Evolutionary conservation across 2,113 vertebrate species (phyloP).

Genomic region (Oncorhynchus kisutch): DNA sequence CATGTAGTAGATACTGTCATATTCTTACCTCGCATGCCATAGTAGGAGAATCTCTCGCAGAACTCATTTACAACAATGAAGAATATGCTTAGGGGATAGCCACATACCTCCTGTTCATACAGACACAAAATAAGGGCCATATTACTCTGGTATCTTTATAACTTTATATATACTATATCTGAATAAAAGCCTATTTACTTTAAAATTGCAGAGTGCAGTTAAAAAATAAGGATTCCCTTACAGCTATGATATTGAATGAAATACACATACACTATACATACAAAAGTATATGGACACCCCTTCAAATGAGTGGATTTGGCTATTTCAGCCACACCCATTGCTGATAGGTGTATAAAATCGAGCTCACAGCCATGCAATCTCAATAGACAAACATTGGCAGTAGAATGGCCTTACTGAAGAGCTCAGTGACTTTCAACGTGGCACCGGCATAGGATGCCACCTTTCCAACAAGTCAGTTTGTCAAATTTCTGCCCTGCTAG

Average conservation of each 20-base stretch:
- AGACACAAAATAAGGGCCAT: background rate
- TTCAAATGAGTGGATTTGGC: too few relatives aligned
- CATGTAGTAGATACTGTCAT: background rate
- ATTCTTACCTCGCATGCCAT: constrained; percentile 92
- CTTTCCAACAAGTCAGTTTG: too few relatives aligned
- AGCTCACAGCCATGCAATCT: too few relatives aligned
- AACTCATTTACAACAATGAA: constrained; percentile 95
- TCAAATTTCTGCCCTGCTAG: too few relatives aligned
- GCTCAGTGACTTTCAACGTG: too few relatives aligned
- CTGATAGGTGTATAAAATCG: too few relatives aligned
- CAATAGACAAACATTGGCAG: too few relatives aligned
- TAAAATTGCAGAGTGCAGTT: background rate
- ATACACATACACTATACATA: background rate
- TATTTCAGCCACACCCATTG: too few relatives aligned
- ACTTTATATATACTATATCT: too few relatives aligned
- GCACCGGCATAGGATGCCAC: too few relatives aligned
- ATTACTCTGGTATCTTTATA: background rate
- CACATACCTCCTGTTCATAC: constrained; percentile 58
- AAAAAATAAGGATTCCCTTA: background rate
- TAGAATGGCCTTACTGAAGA: too few relatives aligned
- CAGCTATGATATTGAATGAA: background rate
- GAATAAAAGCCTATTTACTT: too few relatives aligned
- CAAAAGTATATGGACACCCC: background rate
- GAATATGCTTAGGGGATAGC: constrained; percentile 92
- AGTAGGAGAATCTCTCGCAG: constrained; percentile 97